phyloP scores from a whole-genome alignment of 2,113 vertebrate genomes.

The Ramphastos sulfuratus region DNA sequence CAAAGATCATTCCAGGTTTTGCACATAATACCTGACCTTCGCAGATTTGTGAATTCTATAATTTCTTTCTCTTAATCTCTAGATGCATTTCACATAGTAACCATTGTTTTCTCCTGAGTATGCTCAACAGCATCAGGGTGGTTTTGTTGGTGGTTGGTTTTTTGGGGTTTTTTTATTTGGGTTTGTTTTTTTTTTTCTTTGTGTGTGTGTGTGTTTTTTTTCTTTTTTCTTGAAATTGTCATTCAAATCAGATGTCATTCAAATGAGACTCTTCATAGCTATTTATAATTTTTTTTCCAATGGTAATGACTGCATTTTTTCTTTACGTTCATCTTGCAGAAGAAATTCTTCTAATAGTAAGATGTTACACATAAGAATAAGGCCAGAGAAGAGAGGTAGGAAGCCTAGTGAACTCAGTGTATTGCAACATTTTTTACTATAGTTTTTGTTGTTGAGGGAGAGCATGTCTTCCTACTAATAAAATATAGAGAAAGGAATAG shows the following conservation, averaged over 20 bases:
- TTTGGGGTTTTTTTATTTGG: no score
- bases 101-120: neutral
- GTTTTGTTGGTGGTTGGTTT: no score
- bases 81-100: neutral
- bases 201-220: no score
- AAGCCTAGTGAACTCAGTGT: neutral
- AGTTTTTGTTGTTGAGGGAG: neutral
- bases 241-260: neutral
- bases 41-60: neutral
- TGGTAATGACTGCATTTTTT: neutral
- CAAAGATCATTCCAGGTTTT: neutral
- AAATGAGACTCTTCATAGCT: neutral
- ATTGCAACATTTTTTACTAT: neutral
- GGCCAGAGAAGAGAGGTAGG: neutral
- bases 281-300: neutral
- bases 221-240: neutral
- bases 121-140: neutral
- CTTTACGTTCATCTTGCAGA: neutral
- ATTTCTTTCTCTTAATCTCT: neutral
- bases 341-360: neutral
- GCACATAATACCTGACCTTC: neutral
- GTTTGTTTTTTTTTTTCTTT: no score
- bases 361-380: neutral
- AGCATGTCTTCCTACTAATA: neutral
- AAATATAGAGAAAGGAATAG: neutral